Evolutionary conservation across 2,113 vertebrate species (phyloP), one percentile per base, ranked within the genome.

Genomic region (Eurystomus gularis): DNA sequence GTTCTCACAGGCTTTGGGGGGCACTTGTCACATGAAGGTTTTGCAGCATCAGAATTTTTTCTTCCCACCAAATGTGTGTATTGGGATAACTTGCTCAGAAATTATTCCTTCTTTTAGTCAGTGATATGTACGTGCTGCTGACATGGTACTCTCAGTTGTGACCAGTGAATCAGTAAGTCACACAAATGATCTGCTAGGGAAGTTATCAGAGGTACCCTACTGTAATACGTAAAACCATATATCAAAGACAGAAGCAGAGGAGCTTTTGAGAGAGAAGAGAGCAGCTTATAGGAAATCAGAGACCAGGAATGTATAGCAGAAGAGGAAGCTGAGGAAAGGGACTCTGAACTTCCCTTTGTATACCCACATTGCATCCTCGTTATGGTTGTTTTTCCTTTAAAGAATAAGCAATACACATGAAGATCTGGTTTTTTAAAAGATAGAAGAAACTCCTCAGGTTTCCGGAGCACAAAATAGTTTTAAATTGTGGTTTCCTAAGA

Each of bases 351-450:
- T 86, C 39, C 17, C 18, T 51, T 44, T 23, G 7, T 33, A 37
- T 20, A 24, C 10, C 10, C 0, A 4, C 9, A 9, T 66, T 77
- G 68, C 37, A 82, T 37, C 18, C 3, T 0, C 21, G 8, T 28
- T 12, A 11, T 10, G 20, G 29, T 17, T 29, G 40, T 31, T 33
- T 90, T 82, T 46, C 28, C 73, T 73, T 40, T 58, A 58, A 73
- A 19, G 62, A 75, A 55, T 51, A n/a, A 48, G 7, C 0, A 2
- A 44, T 39, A 44, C 10, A 6, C 28, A 33, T 18, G 3, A 86
- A 93, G 15, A 82, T 62, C 15, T 8, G 15, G 10, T 19, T 73
- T 85, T 78, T 76, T 64, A 23, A 37, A 69, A 88, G 58, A 31
- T 13, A 33, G 44, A 76, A 81, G 33, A 39, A 82, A n/a, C 7